Evolutionary conservation across 2,888 invertebrate genomes (phyloP).

Genomic region (Catocala nupta): DNA sequence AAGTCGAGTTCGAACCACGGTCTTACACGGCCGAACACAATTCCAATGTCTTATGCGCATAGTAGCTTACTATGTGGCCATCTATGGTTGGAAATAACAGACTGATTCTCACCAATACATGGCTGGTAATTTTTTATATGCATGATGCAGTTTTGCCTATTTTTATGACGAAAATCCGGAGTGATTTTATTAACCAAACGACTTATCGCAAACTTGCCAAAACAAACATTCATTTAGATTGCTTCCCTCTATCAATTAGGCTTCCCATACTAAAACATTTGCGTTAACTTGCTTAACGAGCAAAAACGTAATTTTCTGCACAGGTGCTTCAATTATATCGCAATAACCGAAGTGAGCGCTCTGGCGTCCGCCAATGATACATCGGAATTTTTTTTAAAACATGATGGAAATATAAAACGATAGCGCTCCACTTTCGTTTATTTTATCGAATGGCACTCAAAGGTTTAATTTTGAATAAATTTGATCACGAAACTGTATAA

Average conservation of each 20-base stretch:
- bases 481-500: too few species aligned
- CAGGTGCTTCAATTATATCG: constrained; percentile 36
- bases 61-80: too few species aligned
- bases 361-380: constrained; percentile 21
- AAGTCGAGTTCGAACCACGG: too few species aligned
- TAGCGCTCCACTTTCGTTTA: background rate
- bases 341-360: constrained; percentile 17
- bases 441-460: background rate
- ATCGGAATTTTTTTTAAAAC: constrained; percentile 21
- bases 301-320: constrained; percentile 36
- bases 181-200: too few species aligned
- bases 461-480: background rate
- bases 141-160: background rate
- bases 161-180: too few species aligned
- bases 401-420: constrained; percentile 1
- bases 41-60: too few species aligned
- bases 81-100: too few species aligned
- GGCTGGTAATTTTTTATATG: background rate
- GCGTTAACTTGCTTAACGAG: constrained; percentile 20
- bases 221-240: constrained; percentile 2
- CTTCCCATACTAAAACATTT: constrained; percentile 4
- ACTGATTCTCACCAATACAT: too few species aligned
- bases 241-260: constrained; percentile 4
- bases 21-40: too few species aligned
- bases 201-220: background rate